Evolutionary conservation across 2,888 invertebrate species (phyloP).

Genomic region (Apodemia duryi): DNA sequence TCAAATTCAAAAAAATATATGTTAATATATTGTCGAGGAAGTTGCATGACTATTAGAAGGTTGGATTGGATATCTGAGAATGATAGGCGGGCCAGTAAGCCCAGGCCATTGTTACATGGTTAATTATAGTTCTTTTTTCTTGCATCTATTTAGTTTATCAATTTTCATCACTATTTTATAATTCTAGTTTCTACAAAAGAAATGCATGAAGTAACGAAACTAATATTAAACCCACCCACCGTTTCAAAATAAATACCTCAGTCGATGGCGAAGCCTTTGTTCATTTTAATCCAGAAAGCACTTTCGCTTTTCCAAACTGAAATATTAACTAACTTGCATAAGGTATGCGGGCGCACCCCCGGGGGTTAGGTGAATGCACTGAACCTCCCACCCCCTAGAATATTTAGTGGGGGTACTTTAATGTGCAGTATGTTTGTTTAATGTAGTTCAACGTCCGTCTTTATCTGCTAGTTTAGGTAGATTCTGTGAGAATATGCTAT

Average conservation of each 20-base stretch:
- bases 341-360: slow-evolving; percentile 46
- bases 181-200: background rate
- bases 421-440: slow-evolving; percentile 28
- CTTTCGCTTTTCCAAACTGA: slow-evolving; percentile 64
- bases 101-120: too few relatives aligned
- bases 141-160: too few relatives aligned
- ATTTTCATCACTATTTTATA: background rate
- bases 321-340: slow-evolving; percentile 75
- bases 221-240: background rate
- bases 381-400: slow-evolving; percentile 27
- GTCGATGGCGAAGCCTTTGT: slow-evolving; percentile 7
- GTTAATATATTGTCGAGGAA: too few relatives aligned
- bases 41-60: too few relatives aligned
- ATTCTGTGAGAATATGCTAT: background rate
- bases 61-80: too few relatives aligned
- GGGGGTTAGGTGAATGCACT: slow-evolving; percentile 55
- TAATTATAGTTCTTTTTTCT: too few relatives aligned
- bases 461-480: slow-evolving; percentile 23
- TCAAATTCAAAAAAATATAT: too few relatives aligned
- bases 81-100: too few relatives aligned
- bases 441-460: slow-evolving; percentile 38
- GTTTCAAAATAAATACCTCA: background rate
- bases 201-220: background rate
- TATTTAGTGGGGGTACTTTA: slow-evolving; percentile 20
- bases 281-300: slow-evolving; percentile 39